Evolutionary conservation across 1,140 invertebrate species (phyloP).

Genomic region (Diorhabda carinulata): DNA sequence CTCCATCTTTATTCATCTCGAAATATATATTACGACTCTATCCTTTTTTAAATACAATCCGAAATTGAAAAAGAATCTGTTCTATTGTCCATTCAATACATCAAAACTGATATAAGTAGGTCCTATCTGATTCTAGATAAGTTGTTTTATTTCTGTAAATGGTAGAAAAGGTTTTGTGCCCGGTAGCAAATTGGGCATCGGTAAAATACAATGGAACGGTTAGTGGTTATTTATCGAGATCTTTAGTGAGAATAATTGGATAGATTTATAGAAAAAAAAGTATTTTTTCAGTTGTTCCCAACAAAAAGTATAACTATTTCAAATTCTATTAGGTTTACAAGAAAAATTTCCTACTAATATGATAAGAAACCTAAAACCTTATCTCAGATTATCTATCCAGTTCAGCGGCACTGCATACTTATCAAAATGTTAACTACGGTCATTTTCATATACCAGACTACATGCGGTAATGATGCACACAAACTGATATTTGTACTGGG

Average conservation of each 20-base stretch:
- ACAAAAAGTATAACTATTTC: too few species aligned
- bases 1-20: background rate
- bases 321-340: too few species aligned
- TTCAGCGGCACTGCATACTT: too few species aligned
- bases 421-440: too few species aligned
- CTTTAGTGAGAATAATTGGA: background rate
- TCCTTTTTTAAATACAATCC: conserved; percentile 5
- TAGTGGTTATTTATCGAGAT: background rate
- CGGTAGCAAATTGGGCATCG: conserved; percentile 3
- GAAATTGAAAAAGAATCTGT: conserved; percentile 3
- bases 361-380: too few species aligned
- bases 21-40: background rate
- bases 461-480: too few species aligned
- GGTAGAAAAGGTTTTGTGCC: conserved; percentile 13
- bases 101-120: conserved; percentile 18
- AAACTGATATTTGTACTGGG: too few species aligned
- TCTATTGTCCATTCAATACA: conserved; percentile 12
- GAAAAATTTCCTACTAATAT: too few species aligned
- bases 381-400: too few species aligned
- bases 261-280: too few species aligned
- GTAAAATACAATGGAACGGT: conserved; percentile 11
- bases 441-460: too few species aligned
- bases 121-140: conserved; percentile 16
- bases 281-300: too few species aligned
- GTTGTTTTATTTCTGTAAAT: conserved; percentile 17